Conservation (phyloP, 2,797 vertebrate genomes). For the Lithobates pipiens region DNA sequence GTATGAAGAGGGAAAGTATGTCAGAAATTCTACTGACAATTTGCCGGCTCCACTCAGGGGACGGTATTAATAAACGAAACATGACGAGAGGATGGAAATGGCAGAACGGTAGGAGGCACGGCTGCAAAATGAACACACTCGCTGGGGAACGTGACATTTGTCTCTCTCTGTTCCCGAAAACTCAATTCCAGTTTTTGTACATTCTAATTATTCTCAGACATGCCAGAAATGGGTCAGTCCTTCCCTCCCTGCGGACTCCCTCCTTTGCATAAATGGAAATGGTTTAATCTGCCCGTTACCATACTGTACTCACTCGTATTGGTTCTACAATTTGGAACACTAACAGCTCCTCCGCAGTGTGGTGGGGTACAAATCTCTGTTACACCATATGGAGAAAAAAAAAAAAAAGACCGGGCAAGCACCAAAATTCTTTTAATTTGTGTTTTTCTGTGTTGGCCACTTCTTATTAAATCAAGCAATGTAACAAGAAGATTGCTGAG, state of each 20-base stretch:
- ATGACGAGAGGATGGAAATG: slow-evolving; percentile 51
- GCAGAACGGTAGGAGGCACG: slow-evolving; percentile 45
- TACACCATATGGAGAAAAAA: too few species aligned
- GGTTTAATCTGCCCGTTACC: background rate
- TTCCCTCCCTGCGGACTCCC: background rate
- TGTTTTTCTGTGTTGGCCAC: too few species aligned
- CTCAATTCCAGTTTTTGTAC: slow-evolving; percentile 52
- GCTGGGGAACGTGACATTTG: slow-evolving; percentile 57
- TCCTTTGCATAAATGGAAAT: background rate
- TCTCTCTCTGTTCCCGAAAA: slow-evolving; percentile 41
- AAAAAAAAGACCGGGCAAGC: too few species aligned
- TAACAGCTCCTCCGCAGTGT: background rate
- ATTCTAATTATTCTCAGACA: slow-evolving; percentile 61
- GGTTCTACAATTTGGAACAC: background rate
- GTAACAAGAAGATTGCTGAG: too few species aligned
- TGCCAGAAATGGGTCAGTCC: slow-evolving; percentile 11
- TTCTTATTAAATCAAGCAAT: too few species aligned
- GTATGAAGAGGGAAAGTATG: slow-evolving; percentile 56
- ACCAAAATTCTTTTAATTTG: too few species aligned
- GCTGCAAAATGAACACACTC: slow-evolving; percentile 65
- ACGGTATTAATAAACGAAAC: slow-evolving; percentile 62
- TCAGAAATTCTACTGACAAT: slow-evolving; percentile 49
- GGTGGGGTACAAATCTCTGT: too few species aligned
- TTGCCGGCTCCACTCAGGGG: slow-evolving; percentile 53
- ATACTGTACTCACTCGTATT: background rate